Conservation (phyloP, 2,797 vertebrate species). For the Cirrhinus molitorella region DNA sequence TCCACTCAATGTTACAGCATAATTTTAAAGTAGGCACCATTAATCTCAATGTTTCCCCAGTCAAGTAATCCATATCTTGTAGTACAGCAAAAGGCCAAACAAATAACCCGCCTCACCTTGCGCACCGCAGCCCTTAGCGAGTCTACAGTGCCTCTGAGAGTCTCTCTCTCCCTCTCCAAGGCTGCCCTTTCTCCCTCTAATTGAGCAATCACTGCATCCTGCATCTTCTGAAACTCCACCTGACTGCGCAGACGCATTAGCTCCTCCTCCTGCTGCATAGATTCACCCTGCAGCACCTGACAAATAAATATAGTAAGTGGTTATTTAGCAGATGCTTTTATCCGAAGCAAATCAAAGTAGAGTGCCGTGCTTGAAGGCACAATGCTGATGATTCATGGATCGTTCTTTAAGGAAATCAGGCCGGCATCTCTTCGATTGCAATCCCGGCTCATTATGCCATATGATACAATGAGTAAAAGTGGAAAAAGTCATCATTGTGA, state of each 20-base stretch:
- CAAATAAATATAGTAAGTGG: conserved; percentile 29
- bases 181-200: conserved; percentile 79
- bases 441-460: background rate
- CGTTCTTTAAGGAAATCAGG: conserved; percentile 4
- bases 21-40: conserved; percentile 63
- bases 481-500: conserved; percentile 1
- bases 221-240: conserved; percentile 79
- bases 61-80: conserved; percentile 63
- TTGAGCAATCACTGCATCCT: conserved; percentile 78
- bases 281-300: conserved; percentile 76
- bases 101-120: conserved; percentile 71
- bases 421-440: background rate
- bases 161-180: conserved; percentile 81
- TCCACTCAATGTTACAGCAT: conserved; percentile 68
- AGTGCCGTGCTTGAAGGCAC: conserved; percentile 22
- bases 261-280: conserved; percentile 79
- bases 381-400: conserved; percentile 25
- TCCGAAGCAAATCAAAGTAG: conserved; percentile 21
- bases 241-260: conserved; percentile 79
- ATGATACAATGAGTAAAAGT: background rate
- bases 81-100: conserved; percentile 33
- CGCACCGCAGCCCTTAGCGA: conserved; percentile 75
- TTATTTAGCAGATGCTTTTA: conserved; percentile 29
- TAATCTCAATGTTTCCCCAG: conserved; percentile 65
- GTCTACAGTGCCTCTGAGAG: conserved; percentile 75